Conservation (phyloP, 2,888 invertebrate genomes). For the Anthophora plumipes region DNA sequence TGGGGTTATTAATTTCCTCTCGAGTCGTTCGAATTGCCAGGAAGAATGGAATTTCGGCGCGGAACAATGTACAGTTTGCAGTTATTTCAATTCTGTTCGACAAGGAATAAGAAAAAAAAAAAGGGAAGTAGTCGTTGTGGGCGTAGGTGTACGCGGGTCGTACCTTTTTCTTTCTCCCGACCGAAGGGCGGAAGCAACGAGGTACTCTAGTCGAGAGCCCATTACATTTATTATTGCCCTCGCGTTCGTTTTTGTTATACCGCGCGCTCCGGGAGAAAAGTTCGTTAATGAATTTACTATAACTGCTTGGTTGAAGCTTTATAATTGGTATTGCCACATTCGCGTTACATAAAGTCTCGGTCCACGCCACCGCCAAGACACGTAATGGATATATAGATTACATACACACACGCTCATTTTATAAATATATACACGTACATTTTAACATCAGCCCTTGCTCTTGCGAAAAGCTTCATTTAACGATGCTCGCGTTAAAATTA, state of each 20-base stretch:
- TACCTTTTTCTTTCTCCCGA: constrained; percentile 14
- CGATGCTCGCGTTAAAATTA: constrained; percentile 49
- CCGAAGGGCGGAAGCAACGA: constrained; percentile 43
- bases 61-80: constrained; percentile 14
- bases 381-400: constrained; percentile 22
- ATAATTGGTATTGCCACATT: constrained; percentile 62
- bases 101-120: too few relatives aligned
- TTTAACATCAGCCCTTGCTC: not conserved
- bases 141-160: not conserved
- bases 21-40: not conserved
- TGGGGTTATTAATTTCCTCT: too few relatives aligned
- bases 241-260: constrained; percentile 49
- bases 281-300: constrained; percentile 63
- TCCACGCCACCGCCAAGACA: constrained; percentile 30
- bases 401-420: not conserved
- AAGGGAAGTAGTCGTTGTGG: not conserved
- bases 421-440: too few relatives aligned
- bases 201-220: constrained; percentile 52
- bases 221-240: constrained; percentile 62
- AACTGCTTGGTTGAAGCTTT: constrained; percentile 54
- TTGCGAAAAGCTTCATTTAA: constrained; percentile 39
- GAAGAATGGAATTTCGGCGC: constrained; percentile 26
- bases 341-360: constrained; percentile 53
- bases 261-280: constrained; percentile 41
- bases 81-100: constrained; percentile 26